phyloP scores from a whole-genome alignment of 1,140 invertebrate species.

The Druon quercuslanigerum region DNA sequence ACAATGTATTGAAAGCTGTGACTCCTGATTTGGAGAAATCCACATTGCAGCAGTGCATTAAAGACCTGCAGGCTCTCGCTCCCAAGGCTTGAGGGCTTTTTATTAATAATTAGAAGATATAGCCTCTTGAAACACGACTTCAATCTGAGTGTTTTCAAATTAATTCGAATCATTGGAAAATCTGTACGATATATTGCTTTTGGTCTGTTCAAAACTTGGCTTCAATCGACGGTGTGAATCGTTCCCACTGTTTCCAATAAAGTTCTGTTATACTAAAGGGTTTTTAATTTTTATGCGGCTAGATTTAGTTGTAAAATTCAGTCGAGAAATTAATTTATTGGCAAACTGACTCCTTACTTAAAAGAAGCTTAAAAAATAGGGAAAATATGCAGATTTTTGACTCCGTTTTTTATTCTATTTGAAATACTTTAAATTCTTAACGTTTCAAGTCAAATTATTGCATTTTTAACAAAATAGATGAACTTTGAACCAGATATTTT shows the following conservation, averaged over 20 bases:
- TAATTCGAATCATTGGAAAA: background rate
- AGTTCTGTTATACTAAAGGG: constrained; percentile 6
- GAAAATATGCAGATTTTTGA: no score
- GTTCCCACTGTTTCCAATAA: background rate
- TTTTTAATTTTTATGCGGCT: background rate
- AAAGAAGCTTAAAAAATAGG: no score
- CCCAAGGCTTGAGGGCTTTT: constrained; percentile 72
- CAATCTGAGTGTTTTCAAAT: background rate
- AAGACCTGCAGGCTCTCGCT: constrained; percentile 88
- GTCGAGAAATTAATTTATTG: no score
- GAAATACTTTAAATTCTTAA: no score
- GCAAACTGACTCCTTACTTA: no score
- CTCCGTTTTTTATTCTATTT: no score
- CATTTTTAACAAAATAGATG: no score
- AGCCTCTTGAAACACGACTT: constrained; percentile 37
- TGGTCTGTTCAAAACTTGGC: background rate
- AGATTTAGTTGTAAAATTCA: no score
- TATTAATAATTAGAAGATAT: constrained; percentile 42
- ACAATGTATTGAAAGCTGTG: constrained; percentile 89
- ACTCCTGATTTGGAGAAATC: constrained; percentile 95
- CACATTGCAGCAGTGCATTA: constrained; percentile 91
- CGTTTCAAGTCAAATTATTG: no score
- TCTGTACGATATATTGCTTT: constrained; percentile 7
- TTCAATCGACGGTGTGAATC: background rate
- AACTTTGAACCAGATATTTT: no score